Base-by-base conservation (phyloP, 2,888 invertebrate genomes). In the Lobophora halterata region DNA sequence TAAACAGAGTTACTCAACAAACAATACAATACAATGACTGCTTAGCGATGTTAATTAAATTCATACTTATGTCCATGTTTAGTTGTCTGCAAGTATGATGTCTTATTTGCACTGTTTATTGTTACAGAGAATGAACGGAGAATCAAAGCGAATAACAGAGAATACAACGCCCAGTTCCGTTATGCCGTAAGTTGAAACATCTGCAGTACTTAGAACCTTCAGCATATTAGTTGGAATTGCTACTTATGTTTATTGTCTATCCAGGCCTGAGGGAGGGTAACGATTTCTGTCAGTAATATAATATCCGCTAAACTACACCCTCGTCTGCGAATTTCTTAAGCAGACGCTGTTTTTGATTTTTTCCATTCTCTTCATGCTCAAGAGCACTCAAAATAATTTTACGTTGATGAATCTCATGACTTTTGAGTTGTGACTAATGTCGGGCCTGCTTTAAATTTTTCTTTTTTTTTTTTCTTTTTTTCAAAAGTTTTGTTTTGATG, bases 71-170 rank as follows among this genome's bases (percentile, higher is more conserved):
- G 28, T 39, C 26, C 16, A 36, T 39, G 37, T 37, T 41, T 36
- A 38, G 39, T 25, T 39, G 36, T 23, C 19, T 32, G 24, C 29
- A 23, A 35, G 38, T 35, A 37, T 45, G 36, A 37, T 35, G 24
- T 45, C 39, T 58, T 23, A 58, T 36, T 37, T 36, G 39, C 33
- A 31, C 57, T 64, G 56, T 71, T 74, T 81, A 73, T 80, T 82
- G 76, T 92, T 93, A 31, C 93, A 98, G 98, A 98, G 90, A 94
- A 95, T 88, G 97, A 98, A 91, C 93, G 98, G 89, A 91, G 94
- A 90, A 97, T 99, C 78, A 94, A 93, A 89, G 97, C 98, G 71
- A 99, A 99, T 88, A 96, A 99, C 90, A 93, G 96, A 80, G 93
- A 92, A 75, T 98, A 94, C 89, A 99, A 99, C 90, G 92, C 95